These are phyloP conservation scores for Rallus limicola DNA, from an alignment of 2,113 vertebrate genomes.

Conservation along the genomic window DNA sequence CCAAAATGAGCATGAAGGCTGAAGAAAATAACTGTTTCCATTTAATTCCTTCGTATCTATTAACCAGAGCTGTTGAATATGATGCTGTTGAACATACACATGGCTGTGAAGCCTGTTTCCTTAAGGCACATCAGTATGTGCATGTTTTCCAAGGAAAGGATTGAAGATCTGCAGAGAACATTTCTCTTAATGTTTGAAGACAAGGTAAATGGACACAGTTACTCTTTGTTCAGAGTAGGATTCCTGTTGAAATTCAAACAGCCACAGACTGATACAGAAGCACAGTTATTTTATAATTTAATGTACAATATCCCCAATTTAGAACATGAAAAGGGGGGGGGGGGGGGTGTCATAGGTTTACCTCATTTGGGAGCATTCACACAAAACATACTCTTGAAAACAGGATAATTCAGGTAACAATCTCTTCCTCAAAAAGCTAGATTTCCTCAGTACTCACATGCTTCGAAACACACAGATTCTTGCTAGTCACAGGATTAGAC, in stretches of 20 bases:
- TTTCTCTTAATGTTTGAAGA: not conserved
- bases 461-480: not conserved
- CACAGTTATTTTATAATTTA: not conserved
- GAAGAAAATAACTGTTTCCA: not conserved
- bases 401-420: not conserved
- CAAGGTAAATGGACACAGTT: not conserved
- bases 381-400: not conserved
- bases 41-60: rapidly evolving
- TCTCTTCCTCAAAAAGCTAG: not conserved
- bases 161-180: not conserved
- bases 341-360: no score
- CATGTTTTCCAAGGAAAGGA: not conserved
- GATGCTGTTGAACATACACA: rapidly evolving
- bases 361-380: not conserved
- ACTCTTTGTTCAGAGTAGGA: not conserved
- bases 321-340: not conserved
- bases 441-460: not conserved
- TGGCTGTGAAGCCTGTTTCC: not conserved
- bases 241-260: not conserved
- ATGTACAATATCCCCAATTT: not conserved
- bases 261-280: not conserved
- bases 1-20: not conserved
- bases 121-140: not conserved
- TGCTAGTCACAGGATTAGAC: not conserved
- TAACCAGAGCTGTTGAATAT: not conserved